Base-by-base conservation (phyloP, 2,888 invertebrate genomes). In the Sisyra terminalis region DNA sequence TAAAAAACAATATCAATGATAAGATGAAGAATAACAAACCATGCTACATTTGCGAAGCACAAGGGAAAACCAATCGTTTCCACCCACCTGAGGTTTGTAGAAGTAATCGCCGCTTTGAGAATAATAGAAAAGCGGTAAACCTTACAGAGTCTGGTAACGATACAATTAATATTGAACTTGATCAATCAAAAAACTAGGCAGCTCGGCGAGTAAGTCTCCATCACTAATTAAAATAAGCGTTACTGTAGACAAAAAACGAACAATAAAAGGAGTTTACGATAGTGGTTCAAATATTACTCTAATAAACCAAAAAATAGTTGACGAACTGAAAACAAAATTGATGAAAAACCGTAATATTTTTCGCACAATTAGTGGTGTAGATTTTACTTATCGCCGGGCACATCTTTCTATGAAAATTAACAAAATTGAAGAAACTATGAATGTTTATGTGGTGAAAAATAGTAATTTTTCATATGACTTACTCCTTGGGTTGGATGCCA, bases 391-490 rank as follows among this genome's bases (percentile, higher is more conserved):
- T 9, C 13, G 38, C 42, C 40, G 34, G 42, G 38, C 44, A 42
- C 41, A 37, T 35, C 38, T 45, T 8, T 37, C 6, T 13, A 9
- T 42, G 35, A 39, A 43, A 36, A 45, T 39, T 32, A 40, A 35
- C 2, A 43, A 36, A 8, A 13, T 43, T 29, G 36, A 35, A 39
- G 31, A 43, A 17, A 9, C 7, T 29, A 3, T 40, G 29, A 40
- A 39, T 11, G 37, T 35, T 18, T 42, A 42, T 29, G 37, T 44
- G 8, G 14, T 44, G 16, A 35, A 36, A 41, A 46, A 50, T 42
- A 31, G 50, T 46, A 46, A 50, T 38, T 50, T 50, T 31, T 30
- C 50, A 29, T 49, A 51, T 46, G 49, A 52, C 39, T 46, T 53
- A 24, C 6, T 53, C 6, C 44, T 52, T 5, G 51, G 51, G 34